phyloP scores from a whole-genome alignment of 2,113 vertebrate genomes.

The Seriola dumerili region DNA sequence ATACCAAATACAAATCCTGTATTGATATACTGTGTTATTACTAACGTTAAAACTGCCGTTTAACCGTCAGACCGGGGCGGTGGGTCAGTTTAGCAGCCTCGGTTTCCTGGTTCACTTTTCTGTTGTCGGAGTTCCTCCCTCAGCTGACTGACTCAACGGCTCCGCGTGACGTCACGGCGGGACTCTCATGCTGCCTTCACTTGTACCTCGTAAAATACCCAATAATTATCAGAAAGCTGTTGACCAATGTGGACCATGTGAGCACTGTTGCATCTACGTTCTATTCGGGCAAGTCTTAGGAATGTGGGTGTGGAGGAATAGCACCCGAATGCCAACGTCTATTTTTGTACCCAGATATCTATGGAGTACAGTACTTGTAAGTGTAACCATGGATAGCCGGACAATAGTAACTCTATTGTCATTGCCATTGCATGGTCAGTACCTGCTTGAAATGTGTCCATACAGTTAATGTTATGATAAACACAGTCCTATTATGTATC shows the following conservation, averaged over 20 bases:
- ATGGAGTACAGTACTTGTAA: no score
- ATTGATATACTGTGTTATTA: background rate
- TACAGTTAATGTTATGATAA: background rate
- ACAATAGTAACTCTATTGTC: no score
- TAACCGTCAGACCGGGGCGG: conserved; percentile 22
- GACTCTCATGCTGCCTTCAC: conserved; percentile 59
- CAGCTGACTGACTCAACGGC: conserved; percentile 66
- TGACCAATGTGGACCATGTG: background rate
- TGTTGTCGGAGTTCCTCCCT: conserved; percentile 67
- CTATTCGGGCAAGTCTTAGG: background rate
- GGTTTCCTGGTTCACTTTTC: conserved; percentile 77
- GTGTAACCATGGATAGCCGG: no score
- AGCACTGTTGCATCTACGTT: background rate
- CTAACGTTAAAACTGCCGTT: conserved; percentile 18
- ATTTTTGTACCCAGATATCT: no score
- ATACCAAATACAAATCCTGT: background rate
- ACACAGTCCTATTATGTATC: background rate
- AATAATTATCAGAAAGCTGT: background rate
- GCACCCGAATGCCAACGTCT: background rate
- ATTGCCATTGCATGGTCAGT: background rate
- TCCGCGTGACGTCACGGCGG: conserved; percentile 72
- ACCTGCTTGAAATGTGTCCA: background rate
- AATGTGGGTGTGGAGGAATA: background rate
- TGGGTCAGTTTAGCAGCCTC: conserved; percentile 37
- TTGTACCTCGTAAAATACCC: conserved; percentile 12